phyloP scores from a whole-genome alignment of 2,113 vertebrate genomes.

The Zeus faber region DNA sequence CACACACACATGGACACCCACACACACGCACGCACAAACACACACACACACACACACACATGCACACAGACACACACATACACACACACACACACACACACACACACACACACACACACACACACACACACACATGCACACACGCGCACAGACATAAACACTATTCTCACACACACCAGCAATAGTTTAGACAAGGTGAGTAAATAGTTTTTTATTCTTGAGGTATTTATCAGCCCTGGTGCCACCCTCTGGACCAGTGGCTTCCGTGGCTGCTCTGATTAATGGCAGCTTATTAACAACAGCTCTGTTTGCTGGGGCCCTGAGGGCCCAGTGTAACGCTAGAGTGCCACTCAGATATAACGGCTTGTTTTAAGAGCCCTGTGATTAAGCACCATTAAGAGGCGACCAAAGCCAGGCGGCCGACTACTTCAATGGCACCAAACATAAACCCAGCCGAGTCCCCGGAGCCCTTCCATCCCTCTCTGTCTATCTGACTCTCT shows the following conservation, averaged over 20 bases:
- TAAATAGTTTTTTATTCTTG: constrained; percentile 70
- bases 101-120: constrained; percentile 27
- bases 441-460: constrained; percentile 63
- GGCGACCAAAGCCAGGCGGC: constrained; percentile 54
- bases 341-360: constrained; percentile 66
- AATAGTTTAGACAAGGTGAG: constrained; percentile 68
- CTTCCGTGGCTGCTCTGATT: constrained; percentile 73
- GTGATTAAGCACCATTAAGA: constrained; percentile 76
- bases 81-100: constrained; percentile 30
- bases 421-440: constrained; percentile 66
- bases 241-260: constrained; percentile 42
- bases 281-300: constrained; percentile 76
- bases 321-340: constrained; percentile 60
- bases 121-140: constrained; percentile 11
- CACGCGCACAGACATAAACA: constrained; percentile 2
- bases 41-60: too few species aligned
- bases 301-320: constrained; percentile 65
- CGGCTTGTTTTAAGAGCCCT: constrained; percentile 68
- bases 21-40: too few species aligned
- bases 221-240: constrained; percentile 67
- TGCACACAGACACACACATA: too few species aligned
- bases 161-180: constrained; percentile 19
- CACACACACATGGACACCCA: too few species aligned
- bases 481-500: too few species aligned
- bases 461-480: constrained; percentile 55